A percentile compares a stretch with the other conserved stretches of the same genome.
phyloP scores from a whole-genome alignment of 2,888 invertebrate genomes.

The Leptodirus hochenwartii region DNA sequence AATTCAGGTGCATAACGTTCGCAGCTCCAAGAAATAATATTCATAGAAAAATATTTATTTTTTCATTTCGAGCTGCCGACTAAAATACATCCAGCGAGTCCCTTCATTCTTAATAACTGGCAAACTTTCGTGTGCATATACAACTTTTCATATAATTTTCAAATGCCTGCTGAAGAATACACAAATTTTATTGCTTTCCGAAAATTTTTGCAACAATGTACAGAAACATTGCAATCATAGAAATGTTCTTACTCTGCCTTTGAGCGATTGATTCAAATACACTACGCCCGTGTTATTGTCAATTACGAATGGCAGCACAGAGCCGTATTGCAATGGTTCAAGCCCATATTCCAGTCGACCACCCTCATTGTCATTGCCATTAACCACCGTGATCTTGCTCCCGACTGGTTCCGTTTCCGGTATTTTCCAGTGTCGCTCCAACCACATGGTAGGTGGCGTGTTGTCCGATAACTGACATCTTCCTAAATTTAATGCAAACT shows the following conservation, averaged over 20 bases:
- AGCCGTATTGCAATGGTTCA: constrained; percentile 34
- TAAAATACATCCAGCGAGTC: no score
- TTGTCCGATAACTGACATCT: constrained; percentile 19
- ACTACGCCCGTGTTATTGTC: constrained; percentile 58
- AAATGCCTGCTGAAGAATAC: no score
- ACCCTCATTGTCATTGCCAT: constrained; percentile 44
- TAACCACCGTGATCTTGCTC: constrained; percentile 47
- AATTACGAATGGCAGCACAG: constrained; percentile 52
- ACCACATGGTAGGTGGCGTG: constrained; percentile 32
- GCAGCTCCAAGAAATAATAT: no score
- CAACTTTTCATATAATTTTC: no score
- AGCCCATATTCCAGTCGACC: constrained; percentile 47
- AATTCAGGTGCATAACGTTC: no score
- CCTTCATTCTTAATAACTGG: no score
- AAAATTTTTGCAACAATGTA: no score
- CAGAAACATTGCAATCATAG: no score
- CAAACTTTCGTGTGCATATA: no score
- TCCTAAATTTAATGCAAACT: constrained; percentile 4
- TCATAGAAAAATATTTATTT: no score
- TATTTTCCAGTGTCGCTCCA: constrained; percentile 51
- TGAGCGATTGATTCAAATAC: constrained; percentile 58
- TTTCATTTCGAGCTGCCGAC: no score
- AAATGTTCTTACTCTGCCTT: constrained; percentile 44
- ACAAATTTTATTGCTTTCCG: no score
- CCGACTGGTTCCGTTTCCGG: constrained; percentile 54